phyloP scores from a whole-genome alignment of 1,140 invertebrate species.

The Zophobas morio region DNA sequence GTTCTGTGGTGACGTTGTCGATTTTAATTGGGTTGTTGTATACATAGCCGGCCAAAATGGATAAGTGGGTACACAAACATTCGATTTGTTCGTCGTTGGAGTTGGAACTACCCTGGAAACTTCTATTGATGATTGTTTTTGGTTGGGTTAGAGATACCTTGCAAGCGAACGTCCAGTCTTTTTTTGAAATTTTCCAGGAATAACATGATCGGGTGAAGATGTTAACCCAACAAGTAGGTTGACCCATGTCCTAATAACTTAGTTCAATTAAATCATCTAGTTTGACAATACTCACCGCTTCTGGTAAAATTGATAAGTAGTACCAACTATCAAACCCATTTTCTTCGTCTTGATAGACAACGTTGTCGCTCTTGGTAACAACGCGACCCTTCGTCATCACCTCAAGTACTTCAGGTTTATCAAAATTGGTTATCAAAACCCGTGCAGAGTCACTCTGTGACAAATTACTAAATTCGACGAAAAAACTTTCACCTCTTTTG shows the following conservation, averaged over 20 bases:
- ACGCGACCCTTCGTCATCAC: background rate
- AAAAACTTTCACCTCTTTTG: slow-evolving; percentile 12
- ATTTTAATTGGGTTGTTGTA: slow-evolving; percentile 29
- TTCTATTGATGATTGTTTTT: background rate
- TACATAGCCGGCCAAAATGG: slow-evolving; percentile 18
- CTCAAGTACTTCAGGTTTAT: background rate
- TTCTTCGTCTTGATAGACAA: slow-evolving; percentile 6
- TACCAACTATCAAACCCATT: slow-evolving; percentile 21
- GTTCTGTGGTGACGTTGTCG: slow-evolving; percentile 9
- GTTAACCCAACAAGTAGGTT: background rate
- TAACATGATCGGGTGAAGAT: slow-evolving; percentile 18
- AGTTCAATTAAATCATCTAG: background rate
- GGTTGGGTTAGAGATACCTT: slow-evolving; percentile 3
- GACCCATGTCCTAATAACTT: background rate
- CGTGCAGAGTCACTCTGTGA: too few relatives aligned
- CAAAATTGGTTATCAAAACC: slow-evolving; percentile 7
- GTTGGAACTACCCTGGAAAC: background rate
- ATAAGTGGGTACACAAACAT: slow-evolving; percentile 18
- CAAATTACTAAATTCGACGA: background rate
- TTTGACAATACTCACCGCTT: background rate
- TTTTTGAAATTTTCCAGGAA: slow-evolving; percentile 8
- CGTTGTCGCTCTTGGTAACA: background rate
- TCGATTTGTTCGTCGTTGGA: background rate
- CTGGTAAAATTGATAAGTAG: slow-evolving; percentile 15
- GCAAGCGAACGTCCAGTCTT: slow-evolving; percentile 16